These are phyloP conservation scores for Clivina fossor DNA, from an alignment of 2,888 invertebrate species.

Conservation along the genomic window DNA sequence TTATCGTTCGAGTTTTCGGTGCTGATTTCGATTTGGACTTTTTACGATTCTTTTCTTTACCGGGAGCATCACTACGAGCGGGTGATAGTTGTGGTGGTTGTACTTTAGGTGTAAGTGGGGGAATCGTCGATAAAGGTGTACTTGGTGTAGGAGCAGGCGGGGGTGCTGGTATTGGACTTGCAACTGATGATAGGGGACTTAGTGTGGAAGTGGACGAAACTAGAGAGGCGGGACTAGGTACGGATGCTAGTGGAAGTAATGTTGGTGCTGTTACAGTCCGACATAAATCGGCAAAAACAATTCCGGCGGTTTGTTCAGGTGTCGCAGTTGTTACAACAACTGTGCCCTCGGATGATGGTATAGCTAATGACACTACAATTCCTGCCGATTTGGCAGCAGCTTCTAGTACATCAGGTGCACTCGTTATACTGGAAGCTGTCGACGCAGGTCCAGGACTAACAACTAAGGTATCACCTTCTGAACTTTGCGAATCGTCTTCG, in stretches of 20 bases:
- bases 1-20: conserved; percentile 85
- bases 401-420: conserved; percentile 60
- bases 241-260: conserved; percentile 57
- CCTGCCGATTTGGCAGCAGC: conserved; percentile 68
- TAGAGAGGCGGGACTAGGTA: conserved; percentile 54
- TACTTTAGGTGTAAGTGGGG: conserved; percentile 56
- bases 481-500: conserved; percentile 88
- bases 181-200: conserved; percentile 67
- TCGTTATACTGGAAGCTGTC: no score
- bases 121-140: conserved; percentile 58
- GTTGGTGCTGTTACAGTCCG: conserved; percentile 58
- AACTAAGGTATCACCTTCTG: conserved; percentile 63
- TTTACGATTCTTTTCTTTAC: conserved; percentile 79
- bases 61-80: conserved; percentile 58
- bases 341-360: conserved; percentile 58
- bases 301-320: conserved; percentile 47
- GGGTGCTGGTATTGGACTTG: conserved; percentile 57
- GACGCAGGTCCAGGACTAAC: conserved; percentile 53
- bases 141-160: conserved; percentile 57
- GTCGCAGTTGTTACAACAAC: conserved; percentile 48
- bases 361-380: conserved; percentile 67
- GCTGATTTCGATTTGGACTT: conserved; percentile 79
- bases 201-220: conserved; percentile 68
- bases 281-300: conserved; percentile 63
- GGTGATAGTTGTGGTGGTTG: conserved; percentile 52